phyloP scores from a whole-genome alignment of 2,888 invertebrate genomes.

The Lamproptera curius region DNA sequence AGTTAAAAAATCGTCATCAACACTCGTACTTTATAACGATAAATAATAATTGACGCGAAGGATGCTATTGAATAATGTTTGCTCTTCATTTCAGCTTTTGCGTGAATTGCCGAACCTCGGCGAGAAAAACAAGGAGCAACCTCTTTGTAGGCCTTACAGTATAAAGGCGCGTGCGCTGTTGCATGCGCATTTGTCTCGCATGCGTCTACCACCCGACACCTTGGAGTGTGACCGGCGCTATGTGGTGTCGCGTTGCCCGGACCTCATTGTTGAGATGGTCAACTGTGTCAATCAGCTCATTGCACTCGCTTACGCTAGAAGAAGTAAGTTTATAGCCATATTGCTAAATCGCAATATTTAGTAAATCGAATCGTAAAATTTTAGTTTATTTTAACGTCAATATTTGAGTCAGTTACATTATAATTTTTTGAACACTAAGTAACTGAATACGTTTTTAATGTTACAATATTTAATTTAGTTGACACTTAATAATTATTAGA shows the following conservation, averaged over 20 bases:
- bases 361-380: too few relatives aligned
- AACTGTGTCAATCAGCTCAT: conserved; percentile 96
- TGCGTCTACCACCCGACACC: conserved; percentile 86
- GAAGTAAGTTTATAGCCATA: conserved; percentile 84
- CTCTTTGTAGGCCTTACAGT: conserved; percentile 94
- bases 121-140: conserved; percentile 97
- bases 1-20: too few relatives aligned
- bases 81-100: conserved; percentile 86
- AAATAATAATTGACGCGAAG: too few relatives aligned
- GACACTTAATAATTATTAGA: too few relatives aligned
- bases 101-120: conserved; percentile 93
- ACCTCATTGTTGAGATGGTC: conserved; percentile 98
- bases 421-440: too few relatives aligned
- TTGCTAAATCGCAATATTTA: too few relatives aligned
- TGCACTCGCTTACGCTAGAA: conserved; percentile 91
- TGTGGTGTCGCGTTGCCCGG: conserved; percentile 93
- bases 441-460: too few relatives aligned
- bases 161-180: conserved; percentile 94
- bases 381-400: too few relatives aligned
- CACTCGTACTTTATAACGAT: too few relatives aligned
- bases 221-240: conserved; percentile 91
- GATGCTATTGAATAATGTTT: too few relatives aligned
- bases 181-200: conserved; percentile 96
- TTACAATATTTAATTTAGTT: too few relatives aligned
- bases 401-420: too few relatives aligned